A percentile compares a stretch with the other conserved stretches of the same genome.
These are phyloP conservation scores for Xerus inauris DNA, from an alignment of 2,113 vertebrate genomes.

Conservation along the genomic window DNA sequence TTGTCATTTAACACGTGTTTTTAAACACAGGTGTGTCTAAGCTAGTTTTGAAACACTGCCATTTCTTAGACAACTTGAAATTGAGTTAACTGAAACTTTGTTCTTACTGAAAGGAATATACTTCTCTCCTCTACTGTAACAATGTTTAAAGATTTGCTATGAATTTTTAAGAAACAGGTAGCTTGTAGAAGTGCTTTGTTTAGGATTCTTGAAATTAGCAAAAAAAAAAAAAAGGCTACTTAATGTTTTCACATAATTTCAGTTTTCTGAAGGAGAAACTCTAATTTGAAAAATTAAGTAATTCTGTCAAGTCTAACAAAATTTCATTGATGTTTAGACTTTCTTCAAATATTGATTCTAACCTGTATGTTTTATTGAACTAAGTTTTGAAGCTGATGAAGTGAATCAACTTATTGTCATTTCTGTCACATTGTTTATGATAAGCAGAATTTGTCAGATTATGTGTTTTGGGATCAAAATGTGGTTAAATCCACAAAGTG, in stretches of 20 bases:
- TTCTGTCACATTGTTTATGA: background rate
- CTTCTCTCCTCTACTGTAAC: background rate
- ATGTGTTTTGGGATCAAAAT: background rate
- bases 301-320: background rate
- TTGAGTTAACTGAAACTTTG: slow-evolving; percentile 24
- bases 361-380: background rate
- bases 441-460: background rate
- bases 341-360: slow-evolving; percentile 29
- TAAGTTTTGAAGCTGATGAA: slow-evolving; percentile 15
- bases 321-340: slow-evolving; percentile 5
- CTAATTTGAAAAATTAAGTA: background rate
- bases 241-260: background rate
- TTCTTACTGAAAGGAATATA: background rate
- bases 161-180: slow-evolving; percentile 11
- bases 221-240: background rate
- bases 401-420: background rate
- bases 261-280: background rate
- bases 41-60: slow-evolving; percentile 12
- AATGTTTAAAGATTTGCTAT: slow-evolving; percentile 16
- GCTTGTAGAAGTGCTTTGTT: background rate
- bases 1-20: slow-evolving; percentile 38
- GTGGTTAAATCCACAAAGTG: background rate
- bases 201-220: slow-evolving; percentile 29
- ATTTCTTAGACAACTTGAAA: slow-evolving; percentile 3
- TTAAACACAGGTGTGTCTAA: background rate